Conservation (phyloP, 2,113 vertebrate genomes). For the Melanostigma gelatinosum region DNA sequence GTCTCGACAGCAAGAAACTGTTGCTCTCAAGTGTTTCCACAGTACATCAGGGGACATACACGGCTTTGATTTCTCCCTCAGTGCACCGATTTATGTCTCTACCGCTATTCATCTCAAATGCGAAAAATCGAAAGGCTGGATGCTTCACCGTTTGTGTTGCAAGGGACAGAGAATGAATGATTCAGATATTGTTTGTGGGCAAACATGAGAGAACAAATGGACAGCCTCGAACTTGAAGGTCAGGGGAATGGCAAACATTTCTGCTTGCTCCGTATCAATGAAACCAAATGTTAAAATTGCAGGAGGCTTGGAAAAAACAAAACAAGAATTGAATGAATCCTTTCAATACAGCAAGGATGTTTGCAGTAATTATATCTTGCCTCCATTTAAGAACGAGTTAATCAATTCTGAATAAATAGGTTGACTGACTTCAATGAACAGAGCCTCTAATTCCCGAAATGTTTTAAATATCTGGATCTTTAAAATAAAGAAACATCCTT, state of each 20-base stretch:
- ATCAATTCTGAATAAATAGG: constrained; percentile 11
- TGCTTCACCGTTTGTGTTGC: constrained; percentile 4
- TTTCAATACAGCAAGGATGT: constrained; percentile 1
- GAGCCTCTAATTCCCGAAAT: constrained; percentile 4
- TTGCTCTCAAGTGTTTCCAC: constrained; percentile 1
- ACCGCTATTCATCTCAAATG: constrained; percentile 23
- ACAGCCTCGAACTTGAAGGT: constrained; percentile 2
- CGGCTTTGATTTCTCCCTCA: too few species aligned
- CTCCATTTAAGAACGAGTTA: not conserved
- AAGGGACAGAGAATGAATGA: constrained; percentile 16
- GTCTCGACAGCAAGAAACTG: not conserved
- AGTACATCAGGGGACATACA: constrained; percentile 15
- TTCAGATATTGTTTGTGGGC: constrained; percentile 24
- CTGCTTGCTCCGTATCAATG: not conserved
- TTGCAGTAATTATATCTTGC: constrained; percentile 1
- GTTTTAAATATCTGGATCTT: not conserved
- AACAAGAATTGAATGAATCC: not conserved
- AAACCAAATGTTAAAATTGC: not conserved
- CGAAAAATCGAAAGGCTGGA: constrained; percentile 1
- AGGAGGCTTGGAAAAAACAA: not conserved
- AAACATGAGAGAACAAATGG: constrained; percentile 25
- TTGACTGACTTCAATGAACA: not conserved
- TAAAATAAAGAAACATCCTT: not conserved
- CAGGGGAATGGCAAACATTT: not conserved
- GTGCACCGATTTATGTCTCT: constrained; percentile 16